These are phyloP conservation scores for Nebria brevicollis DNA, from an alignment of 2,888 invertebrate genomes.

Conservation along the genomic window DNA sequence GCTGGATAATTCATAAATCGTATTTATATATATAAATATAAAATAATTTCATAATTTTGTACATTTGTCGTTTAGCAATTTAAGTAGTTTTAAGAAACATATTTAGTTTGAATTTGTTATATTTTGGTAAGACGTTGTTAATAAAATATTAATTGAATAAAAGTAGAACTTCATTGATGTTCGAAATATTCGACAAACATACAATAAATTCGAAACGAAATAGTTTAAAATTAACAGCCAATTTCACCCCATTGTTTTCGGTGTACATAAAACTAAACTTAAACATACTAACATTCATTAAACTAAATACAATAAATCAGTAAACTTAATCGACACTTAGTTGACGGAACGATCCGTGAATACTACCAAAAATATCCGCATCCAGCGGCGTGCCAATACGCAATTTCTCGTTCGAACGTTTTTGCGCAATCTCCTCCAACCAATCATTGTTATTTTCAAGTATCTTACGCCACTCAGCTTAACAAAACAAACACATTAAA, in stretches of 20 bases:
- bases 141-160: not conserved
- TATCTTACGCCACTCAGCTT: conserved; percentile 31
- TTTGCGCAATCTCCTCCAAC: conserved; percentile 20
- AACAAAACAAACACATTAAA: not conserved
- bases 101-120: not conserved
- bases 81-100: not conserved
- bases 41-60: not conserved
- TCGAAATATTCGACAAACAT: too few relatives aligned
- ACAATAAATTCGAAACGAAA: too few relatives aligned
- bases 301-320: not conserved
- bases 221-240: too few relatives aligned
- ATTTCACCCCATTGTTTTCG: too few relatives aligned
- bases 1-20: not conserved
- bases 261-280: not conserved
- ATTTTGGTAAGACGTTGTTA: not conserved
- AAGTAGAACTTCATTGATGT: not conserved
- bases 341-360: conserved; percentile 34
- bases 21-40: not conserved
- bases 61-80: not conserved
- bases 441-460: conserved; percentile 29
- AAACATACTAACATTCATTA: not conserved
- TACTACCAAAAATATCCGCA: conserved; percentile 35
- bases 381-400: conserved; percentile 16
- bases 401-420: conserved; percentile 32
- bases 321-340: conserved; percentile 23